A percentile compares a stretch with the other conserved stretches of the same genome.
These are phyloP conservation scores for Rhineura floridana DNA, from an alignment of 2,113 vertebrate genomes.

Conservation along the genomic window DNA sequence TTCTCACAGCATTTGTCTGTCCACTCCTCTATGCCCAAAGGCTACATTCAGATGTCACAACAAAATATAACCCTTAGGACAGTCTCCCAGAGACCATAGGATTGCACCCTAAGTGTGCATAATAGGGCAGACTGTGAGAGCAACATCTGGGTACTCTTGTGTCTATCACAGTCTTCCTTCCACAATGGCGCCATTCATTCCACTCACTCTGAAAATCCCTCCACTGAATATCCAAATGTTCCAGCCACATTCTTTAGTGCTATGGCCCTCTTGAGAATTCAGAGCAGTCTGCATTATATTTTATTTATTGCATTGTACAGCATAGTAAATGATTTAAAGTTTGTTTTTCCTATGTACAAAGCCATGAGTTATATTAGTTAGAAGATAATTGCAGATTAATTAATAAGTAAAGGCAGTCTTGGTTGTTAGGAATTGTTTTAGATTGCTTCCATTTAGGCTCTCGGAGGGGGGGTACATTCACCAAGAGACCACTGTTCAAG, in stretches of 20 bases:
- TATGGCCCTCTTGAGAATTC: constrained; percentile 15
- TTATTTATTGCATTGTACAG: constrained; percentile 31
- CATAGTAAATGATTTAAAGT: constrained; percentile 30
- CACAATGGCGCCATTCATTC: not conserved
- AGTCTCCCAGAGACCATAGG: too few relatives aligned
- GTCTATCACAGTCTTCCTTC: not conserved
- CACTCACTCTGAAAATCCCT: not conserved
- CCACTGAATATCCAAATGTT: not conserved
- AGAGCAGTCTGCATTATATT: constrained; percentile 19
- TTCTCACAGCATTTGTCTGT: too few relatives aligned
- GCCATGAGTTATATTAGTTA: constrained; percentile 26
- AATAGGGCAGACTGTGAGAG: not conserved
- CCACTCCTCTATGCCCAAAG: too few relatives aligned
- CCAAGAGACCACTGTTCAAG: constrained; percentile 2
- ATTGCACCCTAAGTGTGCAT: too few relatives aligned
- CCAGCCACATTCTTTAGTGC: constrained; percentile 5
- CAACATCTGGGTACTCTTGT: not conserved
- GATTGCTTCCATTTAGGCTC: constrained; percentile 17
- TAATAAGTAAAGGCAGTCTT: constrained; percentile 23
- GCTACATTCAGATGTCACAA: too few relatives aligned
- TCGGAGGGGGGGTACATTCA: not conserved
- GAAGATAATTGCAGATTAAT: constrained; percentile 38
- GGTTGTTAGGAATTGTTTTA: constrained; percentile 29
- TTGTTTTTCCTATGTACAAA: constrained; percentile 5
- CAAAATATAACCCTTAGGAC: too few relatives aligned